Conservation (phyloP, 2,888 invertebrate species). For the Ptychoptera albimana region DNA sequence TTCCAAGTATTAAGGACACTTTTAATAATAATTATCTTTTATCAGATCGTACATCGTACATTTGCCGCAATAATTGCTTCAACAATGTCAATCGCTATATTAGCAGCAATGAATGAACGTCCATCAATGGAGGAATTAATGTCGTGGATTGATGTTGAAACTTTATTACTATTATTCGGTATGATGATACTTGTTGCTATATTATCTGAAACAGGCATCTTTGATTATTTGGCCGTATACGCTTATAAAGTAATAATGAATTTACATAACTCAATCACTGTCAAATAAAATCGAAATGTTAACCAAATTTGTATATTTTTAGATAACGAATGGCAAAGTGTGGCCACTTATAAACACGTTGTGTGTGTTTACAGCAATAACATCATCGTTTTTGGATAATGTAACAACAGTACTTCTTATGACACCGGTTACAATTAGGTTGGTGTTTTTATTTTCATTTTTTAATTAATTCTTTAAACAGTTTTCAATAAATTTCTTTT, state of each 20-base stretch:
- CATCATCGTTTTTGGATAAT: conserved; percentile 62
- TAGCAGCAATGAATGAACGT: conserved; percentile 50
- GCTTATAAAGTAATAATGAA: conserved; percentile 42
- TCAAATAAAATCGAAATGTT: neutral
- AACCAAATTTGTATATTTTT: neutral
- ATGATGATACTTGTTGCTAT: conserved; percentile 73
- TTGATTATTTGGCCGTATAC: conserved; percentile 57
- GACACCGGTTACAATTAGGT: conserved; percentile 58
- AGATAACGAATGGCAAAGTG: conserved; percentile 52
- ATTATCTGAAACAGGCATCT: conserved; percentile 61
- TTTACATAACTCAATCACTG: neutral
- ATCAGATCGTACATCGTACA: conserved; percentile 45
- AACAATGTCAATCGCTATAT: conserved; percentile 49
- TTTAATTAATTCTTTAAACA: neutral
- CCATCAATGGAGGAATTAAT: conserved; percentile 52
- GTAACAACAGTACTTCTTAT: conserved; percentile 62
- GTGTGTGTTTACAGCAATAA: conserved; percentile 49
- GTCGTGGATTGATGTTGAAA: conserved; percentile 63
- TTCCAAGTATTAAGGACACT: too few species aligned
- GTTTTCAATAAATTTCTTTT: neutral
- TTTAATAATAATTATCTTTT: too few species aligned
- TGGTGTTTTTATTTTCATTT: neutral
- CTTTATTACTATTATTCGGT: conserved; percentile 49
- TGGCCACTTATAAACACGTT: conserved; percentile 61
- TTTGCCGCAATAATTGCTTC: conserved; percentile 60